Percentiles rank a stretch among this genome's conserved stretches.
Evolutionary conservation across 2,113 vertebrate genomes (phyloP).

Genomic region (Silurus glanis): DNA sequence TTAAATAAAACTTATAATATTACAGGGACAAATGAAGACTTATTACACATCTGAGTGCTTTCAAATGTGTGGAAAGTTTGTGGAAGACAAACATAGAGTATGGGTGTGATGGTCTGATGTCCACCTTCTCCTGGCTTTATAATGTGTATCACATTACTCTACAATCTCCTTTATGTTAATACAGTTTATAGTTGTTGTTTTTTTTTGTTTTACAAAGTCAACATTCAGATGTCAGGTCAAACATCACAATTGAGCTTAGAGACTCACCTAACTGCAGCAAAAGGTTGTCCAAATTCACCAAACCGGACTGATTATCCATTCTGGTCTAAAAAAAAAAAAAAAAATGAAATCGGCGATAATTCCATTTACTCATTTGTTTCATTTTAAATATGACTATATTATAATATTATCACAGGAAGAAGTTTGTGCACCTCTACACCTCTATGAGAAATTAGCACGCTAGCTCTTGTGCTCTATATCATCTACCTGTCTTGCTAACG

Average conservation of each 20-base stretch:
- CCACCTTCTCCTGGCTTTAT: background rate
- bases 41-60: background rate
- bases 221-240: background rate
- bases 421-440: too few relatives aligned
- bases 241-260: background rate
- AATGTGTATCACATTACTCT: background rate
- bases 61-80: background rate
- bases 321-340: background rate
- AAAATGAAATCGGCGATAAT: background rate
- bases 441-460: background rate
- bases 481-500: background rate
- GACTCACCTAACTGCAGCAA: slow-evolving; percentile 67
- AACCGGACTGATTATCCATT: slow-evolving; percentile 59
- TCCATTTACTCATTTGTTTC: too few relatives aligned
- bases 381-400: too few relatives aligned
- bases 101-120: background rate
- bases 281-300: slow-evolving; percentile 56
- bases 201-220: background rate
- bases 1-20: background rate
- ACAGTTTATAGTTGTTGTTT: background rate
- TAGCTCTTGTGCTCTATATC: background rate
- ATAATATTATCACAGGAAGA: too few relatives aligned
- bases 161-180: background rate
- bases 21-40: background rate
- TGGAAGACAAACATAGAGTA: too few relatives aligned